phyloP scores from a whole-genome alignment of 2,888 invertebrate genomes.

The Macaria notata region DNA sequence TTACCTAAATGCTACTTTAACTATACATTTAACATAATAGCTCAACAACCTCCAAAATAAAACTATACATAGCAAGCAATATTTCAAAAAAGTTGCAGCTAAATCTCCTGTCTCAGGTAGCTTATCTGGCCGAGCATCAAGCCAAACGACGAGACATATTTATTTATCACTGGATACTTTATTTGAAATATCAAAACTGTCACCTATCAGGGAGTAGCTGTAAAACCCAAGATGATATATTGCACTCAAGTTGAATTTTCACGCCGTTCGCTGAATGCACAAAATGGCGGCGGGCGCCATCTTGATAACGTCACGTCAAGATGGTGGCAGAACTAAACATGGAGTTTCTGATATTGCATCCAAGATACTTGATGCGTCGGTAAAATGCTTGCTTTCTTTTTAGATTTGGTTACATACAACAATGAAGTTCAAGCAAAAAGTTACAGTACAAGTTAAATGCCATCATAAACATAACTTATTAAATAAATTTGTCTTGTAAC shows the following conservation, averaged over 20 bases:
- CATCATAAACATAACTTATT: no score
- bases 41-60: no score
- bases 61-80: no score
- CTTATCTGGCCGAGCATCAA: conserved; percentile 13
- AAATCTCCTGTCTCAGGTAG: conserved; percentile 2
- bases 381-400: conserved; percentile 5
- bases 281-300: conserved; percentile 31
- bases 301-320: conserved; percentile 44
- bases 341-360: conserved; percentile 43
- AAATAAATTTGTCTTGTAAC: no score
- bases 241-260: conserved; percentile 17
- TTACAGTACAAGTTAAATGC: no score
- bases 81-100: no score
- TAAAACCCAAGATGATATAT: conserved; percentile 26
- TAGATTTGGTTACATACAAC: neutral
- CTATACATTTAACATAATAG: no score
- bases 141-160: conserved; percentile 7
- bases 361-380: conserved; percentile 30
- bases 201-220: conserved; percentile 18
- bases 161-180: conserved; percentile 15
- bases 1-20: no score
- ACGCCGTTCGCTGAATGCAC: conserved; percentile 17
- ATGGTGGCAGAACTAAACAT: conserved; percentile 34
- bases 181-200: conserved; percentile 20
- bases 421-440: neutral